Base-by-base conservation (phyloP, 2,113 vertebrate species). In the Elaphurus davidianus region DNA sequence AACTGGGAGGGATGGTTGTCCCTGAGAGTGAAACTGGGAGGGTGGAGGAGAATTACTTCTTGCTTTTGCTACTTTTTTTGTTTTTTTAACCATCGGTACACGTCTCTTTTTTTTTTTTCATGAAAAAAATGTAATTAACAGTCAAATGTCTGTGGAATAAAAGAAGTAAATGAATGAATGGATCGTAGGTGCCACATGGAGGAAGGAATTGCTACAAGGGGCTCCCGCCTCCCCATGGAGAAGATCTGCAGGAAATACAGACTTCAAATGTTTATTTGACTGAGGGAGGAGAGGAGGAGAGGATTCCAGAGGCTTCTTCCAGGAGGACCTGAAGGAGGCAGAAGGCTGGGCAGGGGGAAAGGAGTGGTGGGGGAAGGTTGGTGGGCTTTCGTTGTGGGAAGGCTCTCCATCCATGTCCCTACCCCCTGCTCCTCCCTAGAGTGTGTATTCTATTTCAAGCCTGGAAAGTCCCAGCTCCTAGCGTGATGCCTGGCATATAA, bases 381-480 rank as follows among this genome's bases (percentile, higher is more conserved):
- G 57, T 45, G 54, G 59, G 36, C 1, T 54, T 87, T 40, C 50
- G 71, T 71, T 15, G 33, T 43, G 17, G 55, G 50, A 90, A 4
- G 25, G 8, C 45, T 47, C n/a, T 84, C 47, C 7, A 23, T 33
- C 36, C 19, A 4, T 28, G 7, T 43, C 5, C 17, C 13, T 23
- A 27, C 6, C 14, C 15, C 7, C 5, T 6, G 47, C 23, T 27
- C 36, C 36, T 85, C 55, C 33, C 74, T 67, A 81, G 36, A 57
- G 45, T 36, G 15, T 45, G 59, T 19, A 55, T 60, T 74, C 52
- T 91, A 64, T 93, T 88, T 95, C 83, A 78, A 85, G 81, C 84
- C 74, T 79, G 82, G 45, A 76, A 93, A 92, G 62, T 87, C 81
- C 90, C 79, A 71, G 54, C 21, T 76, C 30, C 8, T 19, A 62